Percentiles rank a stretch among this genome's conserved stretches.
Evolutionary conservation across 2,888 invertebrate genomes (phyloP).

Genomic region (Noctua pronuba): DNA sequence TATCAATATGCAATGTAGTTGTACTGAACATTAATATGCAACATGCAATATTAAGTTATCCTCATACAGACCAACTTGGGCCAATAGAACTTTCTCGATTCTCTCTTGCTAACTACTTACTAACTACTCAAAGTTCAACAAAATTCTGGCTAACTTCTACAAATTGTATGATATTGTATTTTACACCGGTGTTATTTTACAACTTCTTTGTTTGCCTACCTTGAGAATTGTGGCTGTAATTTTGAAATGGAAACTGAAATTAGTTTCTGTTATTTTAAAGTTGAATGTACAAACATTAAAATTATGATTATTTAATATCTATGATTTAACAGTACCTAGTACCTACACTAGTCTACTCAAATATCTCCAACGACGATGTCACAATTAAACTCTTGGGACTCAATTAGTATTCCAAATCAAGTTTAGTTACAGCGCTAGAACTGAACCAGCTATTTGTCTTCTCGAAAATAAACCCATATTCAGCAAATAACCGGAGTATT

Average conservation of each 20-base stretch:
- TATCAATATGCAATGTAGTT: constrained; percentile 46
- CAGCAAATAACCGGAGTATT: constrained; percentile 7
- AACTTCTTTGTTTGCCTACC: constrained; percentile 33
- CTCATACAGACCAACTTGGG: constrained; percentile 27
- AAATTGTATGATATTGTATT: constrained; percentile 42
- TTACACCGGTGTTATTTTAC: constrained; percentile 22
- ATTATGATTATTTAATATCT: no score
- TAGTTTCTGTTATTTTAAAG: constrained; percentile 18
- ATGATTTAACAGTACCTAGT: no score
- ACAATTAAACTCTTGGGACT: not conserved
- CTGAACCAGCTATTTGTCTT: constrained; percentile 6
- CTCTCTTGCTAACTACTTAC: constrained; percentile 14
- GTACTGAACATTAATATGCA: constrained; percentile 49
- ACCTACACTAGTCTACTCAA: not conserved
- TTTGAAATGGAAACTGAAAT: constrained; percentile 23
- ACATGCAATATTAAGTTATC: constrained; percentile 28
- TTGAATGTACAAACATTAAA: no score
- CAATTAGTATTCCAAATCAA: constrained; percentile 40
- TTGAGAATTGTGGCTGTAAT: constrained; percentile 19
- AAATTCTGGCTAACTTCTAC: constrained; percentile 35
- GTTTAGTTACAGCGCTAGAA: constrained; percentile 18
- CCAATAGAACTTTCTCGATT: constrained; percentile 37
- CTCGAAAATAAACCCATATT: constrained; percentile 5
- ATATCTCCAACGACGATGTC: constrained; percentile 6
- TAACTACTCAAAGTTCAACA: constrained; percentile 43